These are phyloP conservation scores for Carcharodon carcharias DNA, from an alignment of 2,797 vertebrate genomes.

Conservation along the genomic window DNA sequence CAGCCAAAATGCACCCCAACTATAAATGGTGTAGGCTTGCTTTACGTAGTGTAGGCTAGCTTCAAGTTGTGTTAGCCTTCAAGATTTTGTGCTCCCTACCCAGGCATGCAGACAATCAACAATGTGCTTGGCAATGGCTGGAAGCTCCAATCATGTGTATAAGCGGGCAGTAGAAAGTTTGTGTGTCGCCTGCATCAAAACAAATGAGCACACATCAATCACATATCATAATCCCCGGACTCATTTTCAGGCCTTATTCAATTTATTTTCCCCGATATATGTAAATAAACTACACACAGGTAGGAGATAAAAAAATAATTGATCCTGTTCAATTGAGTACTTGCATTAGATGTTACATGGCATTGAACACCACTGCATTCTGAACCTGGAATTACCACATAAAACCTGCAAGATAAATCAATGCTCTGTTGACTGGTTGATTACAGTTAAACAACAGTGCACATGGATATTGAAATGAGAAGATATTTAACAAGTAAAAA, in stretches of 20 bases:
- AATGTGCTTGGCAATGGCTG: not conserved
- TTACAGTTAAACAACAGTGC: not conserved
- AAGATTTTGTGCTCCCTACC: not conserved
- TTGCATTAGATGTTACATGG: not conserved
- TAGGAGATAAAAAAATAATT: not conserved
- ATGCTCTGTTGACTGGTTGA: conserved; percentile 18
- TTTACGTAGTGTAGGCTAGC: too few species aligned
- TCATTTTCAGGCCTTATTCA: not conserved
- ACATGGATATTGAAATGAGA: not conserved
- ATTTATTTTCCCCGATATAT: not conserved
- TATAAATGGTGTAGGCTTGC: too few species aligned
- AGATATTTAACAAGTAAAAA: not conserved
- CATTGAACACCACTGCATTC: not conserved
- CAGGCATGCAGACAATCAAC: not conserved
- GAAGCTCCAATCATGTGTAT: too few species aligned
- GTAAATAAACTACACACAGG: not conserved
- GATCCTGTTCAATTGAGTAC: not conserved
- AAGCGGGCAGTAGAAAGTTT: not conserved
- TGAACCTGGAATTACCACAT: not conserved
- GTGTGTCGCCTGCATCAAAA: not conserved
- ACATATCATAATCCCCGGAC: not conserved
- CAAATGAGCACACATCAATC: not conserved
- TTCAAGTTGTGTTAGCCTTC: not conserved
- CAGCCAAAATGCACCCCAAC: not conserved
- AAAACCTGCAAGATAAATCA: not conserved